Conservation (phyloP, 2,797 vertebrate genomes). For the Eremophila alpestris region DNA sequence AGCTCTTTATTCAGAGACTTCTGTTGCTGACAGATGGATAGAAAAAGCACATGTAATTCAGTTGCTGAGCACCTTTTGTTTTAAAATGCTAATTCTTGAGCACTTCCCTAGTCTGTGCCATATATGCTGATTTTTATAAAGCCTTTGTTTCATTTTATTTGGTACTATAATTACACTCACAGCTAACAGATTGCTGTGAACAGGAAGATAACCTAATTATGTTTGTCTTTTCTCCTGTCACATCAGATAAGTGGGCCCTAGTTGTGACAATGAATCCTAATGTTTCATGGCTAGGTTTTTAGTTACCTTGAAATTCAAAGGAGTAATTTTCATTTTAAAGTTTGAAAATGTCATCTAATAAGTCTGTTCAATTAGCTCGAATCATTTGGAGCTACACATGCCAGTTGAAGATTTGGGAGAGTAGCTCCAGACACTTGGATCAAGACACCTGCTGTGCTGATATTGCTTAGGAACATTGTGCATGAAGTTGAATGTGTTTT, state of each 20-base stretch:
- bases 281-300: background rate
- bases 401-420: background rate
- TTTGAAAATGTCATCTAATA: background rate
- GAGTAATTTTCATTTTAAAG: background rate
- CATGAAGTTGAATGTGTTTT: background rate
- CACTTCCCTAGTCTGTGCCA: background rate
- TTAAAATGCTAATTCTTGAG: background rate
- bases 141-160: background rate
- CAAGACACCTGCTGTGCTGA: background rate
- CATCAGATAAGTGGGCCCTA: background rate
- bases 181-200: background rate
- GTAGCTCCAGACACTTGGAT: background rate
- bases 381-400: background rate
- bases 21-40: background rate
- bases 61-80: background rate
- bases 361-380: background rate
- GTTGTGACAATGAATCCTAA: background rate
- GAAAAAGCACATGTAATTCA: background rate
- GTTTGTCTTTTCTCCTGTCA: background rate
- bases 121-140: background rate
- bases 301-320: background rate
- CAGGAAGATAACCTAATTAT: background rate
- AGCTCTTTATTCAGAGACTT: background rate
- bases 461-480: background rate
- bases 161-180: background rate